phyloP scores from a whole-genome alignment of 2,113 vertebrate genomes.

The Larimichthys crocea region DNA sequence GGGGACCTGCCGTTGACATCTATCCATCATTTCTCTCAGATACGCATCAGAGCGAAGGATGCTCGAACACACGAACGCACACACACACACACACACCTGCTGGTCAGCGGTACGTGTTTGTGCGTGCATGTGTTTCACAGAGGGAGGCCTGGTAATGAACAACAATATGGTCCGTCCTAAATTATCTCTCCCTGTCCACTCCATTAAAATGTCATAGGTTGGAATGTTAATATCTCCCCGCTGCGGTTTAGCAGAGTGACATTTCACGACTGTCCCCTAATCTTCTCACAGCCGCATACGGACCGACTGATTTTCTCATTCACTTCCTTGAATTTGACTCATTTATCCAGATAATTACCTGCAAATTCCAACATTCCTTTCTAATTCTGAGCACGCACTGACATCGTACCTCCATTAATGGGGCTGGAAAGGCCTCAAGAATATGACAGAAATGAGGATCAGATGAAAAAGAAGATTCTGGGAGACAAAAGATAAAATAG shows the following conservation, averaged over 20 bases:
- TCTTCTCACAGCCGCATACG: slow-evolving; percentile 25
- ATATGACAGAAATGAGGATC: not conserved
- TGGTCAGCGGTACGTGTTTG: slow-evolving; percentile 4
- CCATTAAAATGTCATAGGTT: slow-evolving; percentile 78
- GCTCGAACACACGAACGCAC: slow-evolving; percentile 11
- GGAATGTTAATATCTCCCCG: slow-evolving; percentile 59
- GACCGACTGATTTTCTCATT: not conserved
- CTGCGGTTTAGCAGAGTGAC: slow-evolving; percentile 40
- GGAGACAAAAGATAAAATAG: not conserved
- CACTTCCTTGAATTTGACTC: not conserved
- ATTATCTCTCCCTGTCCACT: slow-evolving; percentile 64
- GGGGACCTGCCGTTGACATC: slow-evolving; percentile 65
- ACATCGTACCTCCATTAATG: not conserved
- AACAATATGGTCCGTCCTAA: slow-evolving; percentile 68
- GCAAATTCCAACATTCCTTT: not conserved
- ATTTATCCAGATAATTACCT: not conserved
- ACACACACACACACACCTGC: slow-evolving; percentile 13
- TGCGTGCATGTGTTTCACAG: slow-evolving; percentile 25
- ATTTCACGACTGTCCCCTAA: slow-evolving; percentile 40
- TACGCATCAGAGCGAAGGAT: slow-evolving; percentile 11
- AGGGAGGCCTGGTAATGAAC: slow-evolving; percentile 66
- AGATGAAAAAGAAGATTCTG: not conserved
- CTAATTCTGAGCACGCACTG: not conserved
- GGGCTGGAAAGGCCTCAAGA: not conserved
- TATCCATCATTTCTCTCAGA: slow-evolving; percentile 73